Evolutionary conservation across 2,797 vertebrate genomes (phyloP), one percentile per base, ranked within the genome.

Genomic region (Leptoclinus maculatus): DNA sequence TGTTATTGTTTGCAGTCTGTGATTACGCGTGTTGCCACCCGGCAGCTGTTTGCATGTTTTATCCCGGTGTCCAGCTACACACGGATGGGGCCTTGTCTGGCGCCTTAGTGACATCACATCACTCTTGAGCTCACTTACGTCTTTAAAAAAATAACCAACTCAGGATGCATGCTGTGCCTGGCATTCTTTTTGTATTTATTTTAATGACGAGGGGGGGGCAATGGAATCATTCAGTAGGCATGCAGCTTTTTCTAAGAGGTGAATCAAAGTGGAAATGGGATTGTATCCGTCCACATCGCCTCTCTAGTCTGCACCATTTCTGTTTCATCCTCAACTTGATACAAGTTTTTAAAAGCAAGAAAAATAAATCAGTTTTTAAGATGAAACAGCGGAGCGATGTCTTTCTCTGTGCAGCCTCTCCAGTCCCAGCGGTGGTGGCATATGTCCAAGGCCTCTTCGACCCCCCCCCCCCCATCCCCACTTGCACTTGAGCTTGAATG

Each of bases 401-500:
- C 9, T 65, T 53, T 54, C 49, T 69, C 38, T 6, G 9, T 59
- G 65, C 66, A 78, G 75, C 13, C 58, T 69, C 59, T 74, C 47
- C 53, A 54, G 57, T 69, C 78, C 71, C 82, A 83, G 80, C 78
- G 82, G 75, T 83, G 79, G 87, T 87, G 87, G 91, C 91, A 94
- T 92, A 93, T 93, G 91, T 93, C 88, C 86, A 87, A 82, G 43
- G 73, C 68, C 67, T 78, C 82, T 54, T 49, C 36, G 7, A 25
- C 27, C 83, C 54, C 60, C 27, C 60, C 60, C 65, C 9, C 49
- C 21, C 62, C 11, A 59, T 60, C 60, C 70, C 39, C 10, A 43
- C 59, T 78, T 93, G 91, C 93, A 94, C 94, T 94, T 95, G 93
- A 95, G 93, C 91, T 93, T 94, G 88, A 93, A 92, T 89, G 89